Evolutionary conservation across 2,113 vertebrate genomes (phyloP).

Genomic region (Leucopsar rothschildi): DNA sequence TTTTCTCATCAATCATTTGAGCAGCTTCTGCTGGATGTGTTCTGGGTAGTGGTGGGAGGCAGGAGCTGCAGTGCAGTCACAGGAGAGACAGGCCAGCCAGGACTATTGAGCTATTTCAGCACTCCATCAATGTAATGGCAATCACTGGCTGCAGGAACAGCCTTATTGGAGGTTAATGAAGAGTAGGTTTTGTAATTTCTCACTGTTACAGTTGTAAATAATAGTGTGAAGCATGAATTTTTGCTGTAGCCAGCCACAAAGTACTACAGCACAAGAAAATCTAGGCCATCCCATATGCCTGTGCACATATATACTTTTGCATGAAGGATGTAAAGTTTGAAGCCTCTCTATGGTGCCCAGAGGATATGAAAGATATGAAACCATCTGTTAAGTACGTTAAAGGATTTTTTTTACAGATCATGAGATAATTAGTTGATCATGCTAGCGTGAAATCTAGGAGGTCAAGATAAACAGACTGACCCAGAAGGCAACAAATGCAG

Average conservation of each 20-base stretch:
- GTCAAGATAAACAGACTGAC: background rate
- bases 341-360: background rate
- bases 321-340: background rate
- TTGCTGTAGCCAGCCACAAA: background rate
- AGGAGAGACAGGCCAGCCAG: background rate
- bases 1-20: slow-evolving; percentile 60
- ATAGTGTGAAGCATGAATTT: background rate
- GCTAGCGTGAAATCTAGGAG: background rate
- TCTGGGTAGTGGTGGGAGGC: background rate
- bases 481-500: background rate
- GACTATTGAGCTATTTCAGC: slow-evolving; percentile 13
- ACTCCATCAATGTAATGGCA: slow-evolving; percentile 40
- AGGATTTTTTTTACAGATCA: background rate
- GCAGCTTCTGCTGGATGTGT: slow-evolving; percentile 8
- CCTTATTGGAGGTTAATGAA: slow-evolving; percentile 59
- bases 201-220: background rate
- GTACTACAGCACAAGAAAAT: background rate
- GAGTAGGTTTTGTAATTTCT: slow-evolving; percentile 32
- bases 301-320: background rate
- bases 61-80: background rate
- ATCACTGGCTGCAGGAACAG: slow-evolving; percentile 7
- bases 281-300: background rate
- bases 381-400: background rate
- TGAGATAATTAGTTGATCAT: background rate
- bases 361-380: background rate